Base-by-base conservation (phyloP, 92 coral and sea anemone species). In the Epizoanthus rinbou region DNA sequence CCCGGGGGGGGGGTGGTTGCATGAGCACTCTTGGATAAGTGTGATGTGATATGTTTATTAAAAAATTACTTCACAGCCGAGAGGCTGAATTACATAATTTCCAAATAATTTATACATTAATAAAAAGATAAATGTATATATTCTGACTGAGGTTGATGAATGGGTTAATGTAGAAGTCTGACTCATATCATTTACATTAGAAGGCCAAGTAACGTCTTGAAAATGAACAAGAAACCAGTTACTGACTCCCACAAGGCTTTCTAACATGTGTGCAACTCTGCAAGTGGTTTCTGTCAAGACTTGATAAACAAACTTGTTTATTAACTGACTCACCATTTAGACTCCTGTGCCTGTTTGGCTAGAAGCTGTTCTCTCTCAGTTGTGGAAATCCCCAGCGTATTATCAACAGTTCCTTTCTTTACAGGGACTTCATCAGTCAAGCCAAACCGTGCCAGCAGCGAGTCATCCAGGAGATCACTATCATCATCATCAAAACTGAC, bases 361-460 rank as follows among this genome's bases (percentile, higher is more conserved):
- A 97, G 74, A 67, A 84, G 87, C 11, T 86, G 87, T 73, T 92
- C 92, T 57, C 94, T 89, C 80, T 97, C 99, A 37, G 75, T 73
- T 3, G 80, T 86, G 7, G 97, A 88, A 65, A 97, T 84, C 57
- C 88, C 86, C 35, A 90, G 88, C 65, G 84, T 70, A 64, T 85
- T 85, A 31, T 54, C 87, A 60, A 78, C 87, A 10, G 37, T 69
- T 16, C 88, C 76, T 58, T 56, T 80, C 31, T 74, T 68, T 11
- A 73, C 70, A 18, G 88, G 63, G 70, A 83, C 90, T 41, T 90
- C 93, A 67, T 97, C 99, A 17, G 98, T 89, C 69, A 97, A 79
- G 18, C 99, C 99, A 84, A 97, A 90, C 64, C 94, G 89, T 16
- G 93, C 92, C 59, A 97, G 75, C 43, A 97, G 73, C 1, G 91